phyloP scores from a whole-genome alignment of 2,888 invertebrate species.

The Polyploca ridens region DNA sequence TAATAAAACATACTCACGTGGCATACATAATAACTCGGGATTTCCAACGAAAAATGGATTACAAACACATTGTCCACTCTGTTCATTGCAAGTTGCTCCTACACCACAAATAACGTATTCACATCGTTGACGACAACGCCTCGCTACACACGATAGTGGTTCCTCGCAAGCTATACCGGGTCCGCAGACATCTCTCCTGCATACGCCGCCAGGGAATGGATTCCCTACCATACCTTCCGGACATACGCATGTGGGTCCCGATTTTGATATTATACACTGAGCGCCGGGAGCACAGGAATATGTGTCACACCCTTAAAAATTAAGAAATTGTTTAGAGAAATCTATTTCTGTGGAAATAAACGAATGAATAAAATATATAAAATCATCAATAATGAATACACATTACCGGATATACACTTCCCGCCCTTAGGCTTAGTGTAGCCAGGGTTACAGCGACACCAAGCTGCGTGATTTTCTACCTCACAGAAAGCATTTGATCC shows the following conservation, averaged over 20 bases:
- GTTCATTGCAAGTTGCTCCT: constrained; percentile 93
- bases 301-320: constrained; percentile 87
- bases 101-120: constrained; percentile 94
- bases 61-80: constrained; percentile 93
- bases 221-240: constrained; percentile 94
- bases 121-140: constrained; percentile 95
- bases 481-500: constrained; percentile 94
- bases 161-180: constrained; percentile 90
- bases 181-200: constrained; percentile 92
- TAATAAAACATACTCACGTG: constrained; percentile 88
- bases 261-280: constrained; percentile 92
- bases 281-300: constrained; percentile 93
- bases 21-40: constrained; percentile 95
- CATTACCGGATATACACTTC: constrained; percentile 91
- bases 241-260: constrained; percentile 95
- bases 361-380: background rate
- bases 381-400: background rate
- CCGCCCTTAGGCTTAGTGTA: constrained; percentile 91
- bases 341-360: too few species aligned
- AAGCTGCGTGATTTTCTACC: constrained; percentile 93
- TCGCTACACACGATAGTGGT: constrained; percentile 93
- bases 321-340: constrained; percentile 9
- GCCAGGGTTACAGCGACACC: constrained; percentile 94
- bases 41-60: constrained; percentile 95
- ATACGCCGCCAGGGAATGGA: constrained; percentile 95